These are phyloP conservation scores for Dicaeum eximium DNA, from an alignment of 2,113 vertebrate species.

Conservation along the genomic window DNA sequence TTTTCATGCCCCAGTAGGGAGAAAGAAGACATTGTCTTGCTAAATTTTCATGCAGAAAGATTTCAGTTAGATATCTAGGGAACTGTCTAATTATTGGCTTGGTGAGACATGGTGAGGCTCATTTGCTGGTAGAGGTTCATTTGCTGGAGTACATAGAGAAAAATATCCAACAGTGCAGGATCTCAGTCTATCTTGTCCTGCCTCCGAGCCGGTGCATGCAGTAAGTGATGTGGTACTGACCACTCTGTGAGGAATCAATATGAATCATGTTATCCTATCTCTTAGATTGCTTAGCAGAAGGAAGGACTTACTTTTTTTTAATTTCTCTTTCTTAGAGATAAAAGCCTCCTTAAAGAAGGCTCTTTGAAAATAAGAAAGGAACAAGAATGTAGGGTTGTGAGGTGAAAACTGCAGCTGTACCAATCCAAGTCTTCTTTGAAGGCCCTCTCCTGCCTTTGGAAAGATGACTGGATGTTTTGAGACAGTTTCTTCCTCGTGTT, in stretches of 20 bases:
- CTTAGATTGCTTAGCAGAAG: neutral
- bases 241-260: neutral
- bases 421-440: neutral
- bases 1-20: neutral
- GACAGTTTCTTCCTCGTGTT: neutral
- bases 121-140: conserved; percentile 30
- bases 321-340: neutral
- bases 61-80: neutral
- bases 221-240: neutral
- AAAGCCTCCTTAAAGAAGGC: neutral
- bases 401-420: neutral
- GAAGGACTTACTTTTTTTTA: neutral
- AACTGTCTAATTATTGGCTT: conserved; percentile 1
- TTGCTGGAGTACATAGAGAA: conserved; percentile 15
- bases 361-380: neutral
- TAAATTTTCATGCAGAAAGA: conserved; percentile 1
- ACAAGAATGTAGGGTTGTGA: neutral
- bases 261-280: neutral
- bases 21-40: neutral
- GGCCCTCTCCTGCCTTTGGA: neutral
- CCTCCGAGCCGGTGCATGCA: neutral
- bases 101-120: neutral
- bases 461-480: neutral
- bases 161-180: neutral
- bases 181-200: neutral